phyloP scores from a whole-genome alignment of 2,888 invertebrate genomes.

The Acronicta psi region DNA sequence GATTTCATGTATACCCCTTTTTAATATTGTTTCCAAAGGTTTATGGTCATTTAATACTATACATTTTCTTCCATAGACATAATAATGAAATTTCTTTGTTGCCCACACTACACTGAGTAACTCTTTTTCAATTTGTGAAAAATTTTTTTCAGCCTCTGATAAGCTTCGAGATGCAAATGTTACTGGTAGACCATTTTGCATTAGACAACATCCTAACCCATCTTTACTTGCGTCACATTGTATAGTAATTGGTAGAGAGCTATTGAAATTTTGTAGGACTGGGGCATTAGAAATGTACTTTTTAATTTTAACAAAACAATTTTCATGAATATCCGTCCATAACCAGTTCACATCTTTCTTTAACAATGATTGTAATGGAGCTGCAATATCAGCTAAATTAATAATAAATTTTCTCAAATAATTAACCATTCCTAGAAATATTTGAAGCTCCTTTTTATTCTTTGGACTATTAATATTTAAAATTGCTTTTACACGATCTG shows the following conservation, averaged over 20 bases:
- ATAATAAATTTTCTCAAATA: constrained; percentile 43
- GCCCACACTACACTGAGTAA: constrained; percentile 64
- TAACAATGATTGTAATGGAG: constrained; percentile 15
- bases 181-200: constrained; percentile 41
- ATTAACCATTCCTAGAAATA: constrained; percentile 42
- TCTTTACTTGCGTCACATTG: constrained; percentile 37
- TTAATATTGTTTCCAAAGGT: constrained; percentile 60
- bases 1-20: constrained; percentile 20
- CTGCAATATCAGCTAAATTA: constrained; percentile 28
- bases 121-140: constrained; percentile 72
- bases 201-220: constrained; percentile 34
- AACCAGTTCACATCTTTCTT: constrained; percentile 39
- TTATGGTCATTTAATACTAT: constrained; percentile 62
- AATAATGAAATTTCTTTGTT: constrained; percentile 47
- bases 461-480: constrained; percentile 38
- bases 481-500: constrained; percentile 37
- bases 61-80: constrained; percentile 43
- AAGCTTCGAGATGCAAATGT: constrained; percentile 35
- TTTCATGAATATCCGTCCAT: constrained; percentile 18
- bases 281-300: constrained; percentile 5
- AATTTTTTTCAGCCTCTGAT: constrained; percentile 13
- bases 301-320: constrained; percentile 29
- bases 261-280: constrained; percentile 29
- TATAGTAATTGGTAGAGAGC: constrained; percentile 6
- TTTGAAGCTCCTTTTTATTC: constrained; percentile 46